phyloP scores from a whole-genome alignment of 2,797 vertebrate genomes.

The Crax fasciolata region DNA sequence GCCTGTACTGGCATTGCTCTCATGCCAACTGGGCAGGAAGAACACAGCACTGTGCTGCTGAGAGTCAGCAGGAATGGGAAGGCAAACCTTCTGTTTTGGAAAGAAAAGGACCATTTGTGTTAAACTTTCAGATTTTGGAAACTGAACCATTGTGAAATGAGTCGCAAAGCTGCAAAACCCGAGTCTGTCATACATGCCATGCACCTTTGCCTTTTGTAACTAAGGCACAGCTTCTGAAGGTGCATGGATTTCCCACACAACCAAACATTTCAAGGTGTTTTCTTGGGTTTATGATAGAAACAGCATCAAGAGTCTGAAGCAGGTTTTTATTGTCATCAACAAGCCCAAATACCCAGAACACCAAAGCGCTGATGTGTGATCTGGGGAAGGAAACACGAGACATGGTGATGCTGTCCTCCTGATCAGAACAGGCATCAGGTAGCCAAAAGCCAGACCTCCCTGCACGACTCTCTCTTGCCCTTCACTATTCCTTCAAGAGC shows the following conservation, averaged over 20 bases:
- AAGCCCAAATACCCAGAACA: background rate
- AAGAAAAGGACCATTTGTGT: background rate
- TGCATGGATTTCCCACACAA: background rate
- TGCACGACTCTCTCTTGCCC: background rate
- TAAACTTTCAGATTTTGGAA: background rate
- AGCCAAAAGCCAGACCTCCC: background rate
- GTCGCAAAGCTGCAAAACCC: background rate
- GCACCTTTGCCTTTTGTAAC: too few relatives aligned
- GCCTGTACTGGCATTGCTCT: background rate
- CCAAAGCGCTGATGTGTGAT: too few relatives aligned
- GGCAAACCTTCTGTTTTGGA: background rate
- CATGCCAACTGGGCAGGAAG: background rate
- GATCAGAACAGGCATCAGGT: background rate
- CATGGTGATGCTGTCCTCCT: background rate
- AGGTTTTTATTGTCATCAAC: background rate
- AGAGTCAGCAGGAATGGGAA: accelerated
- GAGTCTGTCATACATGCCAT: background rate
- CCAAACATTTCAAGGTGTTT: background rate
- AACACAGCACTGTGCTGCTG: accelerated
- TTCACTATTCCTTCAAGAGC: background rate
- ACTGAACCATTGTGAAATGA: background rate
- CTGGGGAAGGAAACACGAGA: background rate
- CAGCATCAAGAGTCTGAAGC: background rate
- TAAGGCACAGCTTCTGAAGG: background rate
- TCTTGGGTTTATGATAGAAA: background rate